Percentiles rank a stretch among this genome's conserved stretches.
These are phyloP conservation scores for Shargacucullia verbasci DNA, from an alignment of 2,888 invertebrate genomes.

Conservation along the genomic window DNA sequence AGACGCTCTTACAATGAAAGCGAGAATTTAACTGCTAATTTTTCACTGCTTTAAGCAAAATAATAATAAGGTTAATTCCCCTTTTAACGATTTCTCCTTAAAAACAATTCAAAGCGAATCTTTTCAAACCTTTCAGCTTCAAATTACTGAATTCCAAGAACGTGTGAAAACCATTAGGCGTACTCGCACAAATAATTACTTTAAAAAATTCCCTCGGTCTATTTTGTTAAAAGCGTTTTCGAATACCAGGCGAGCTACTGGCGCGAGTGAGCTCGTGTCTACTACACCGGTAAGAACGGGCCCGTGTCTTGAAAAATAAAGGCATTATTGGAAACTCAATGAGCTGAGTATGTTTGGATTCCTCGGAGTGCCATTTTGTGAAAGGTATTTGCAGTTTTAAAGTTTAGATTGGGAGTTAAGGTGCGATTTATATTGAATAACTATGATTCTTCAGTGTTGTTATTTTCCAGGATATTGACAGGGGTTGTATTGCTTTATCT, in stretches of 20 bases:
- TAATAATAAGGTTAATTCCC: too few species aligned
- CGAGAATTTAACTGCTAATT: too few species aligned
- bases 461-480: too few species aligned
- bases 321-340: constrained; percentile 56
- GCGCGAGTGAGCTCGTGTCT: constrained; percentile 46
- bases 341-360: constrained; percentile 51
- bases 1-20: too few species aligned
- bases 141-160: constrained; percentile 42
- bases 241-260: constrained; percentile 56
- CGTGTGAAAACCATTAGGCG: constrained; percentile 51
- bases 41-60: too few species aligned
- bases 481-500: too few species aligned
- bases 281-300: constrained; percentile 46
- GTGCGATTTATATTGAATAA: too few species aligned
- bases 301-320: constrained; percentile 56
- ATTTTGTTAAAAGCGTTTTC: constrained; percentile 69
- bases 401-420: constrained; percentile 24
- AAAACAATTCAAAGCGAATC: constrained; percentile 24
- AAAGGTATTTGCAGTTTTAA: constrained; percentile 44
- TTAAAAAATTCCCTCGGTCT: constrained; percentile 60
- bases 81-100: neutral
- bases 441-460: too few species aligned
- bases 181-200: constrained; percentile 58
- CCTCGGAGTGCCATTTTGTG: constrained; percentile 44
- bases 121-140: constrained; percentile 32